Base-by-base conservation (phyloP, 64 coral and sea anemone species). In the Anthopleura sola region DNA sequence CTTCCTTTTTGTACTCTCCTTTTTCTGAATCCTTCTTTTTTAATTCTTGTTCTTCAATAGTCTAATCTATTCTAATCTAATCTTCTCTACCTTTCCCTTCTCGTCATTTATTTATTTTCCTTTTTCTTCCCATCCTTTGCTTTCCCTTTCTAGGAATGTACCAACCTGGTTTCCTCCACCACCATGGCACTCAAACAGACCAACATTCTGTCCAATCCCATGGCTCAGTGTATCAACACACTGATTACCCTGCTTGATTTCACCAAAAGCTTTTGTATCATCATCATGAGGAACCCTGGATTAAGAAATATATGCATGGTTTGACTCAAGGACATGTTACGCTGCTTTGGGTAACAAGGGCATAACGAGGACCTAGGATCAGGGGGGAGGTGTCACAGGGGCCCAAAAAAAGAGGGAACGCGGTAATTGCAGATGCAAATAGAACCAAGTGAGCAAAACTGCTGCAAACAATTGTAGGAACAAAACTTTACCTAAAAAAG, bases 111-210 rank as follows among this genome's bases (percentile, higher is more conserved):
- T 12, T 34, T 32, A 34, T 29, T 32, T 15, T 71, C 66, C 1
- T 4, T 62, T 62, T 26, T 26, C 7, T 24, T 62, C 0, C 0
- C 23, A n/a, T 26, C 24, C 1, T 26, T 62, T 24, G 5, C 58
- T 26, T n/a, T 62, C 28, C 28, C 3, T 14, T 48, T 28, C 38
- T 81, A 21, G 7, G 16, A 26, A 48, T 53, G 78, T 81, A 85
- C 36, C 68, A 11, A 99, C 97, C 97, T 99, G 97, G 38, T 99
- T 99, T 32, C 97, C 97, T 23, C 97, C 97, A 78, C 93, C 87
- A 40, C 93, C 95, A 85, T 99, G 97, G 77, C 97, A 99, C 77
- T 92, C 85, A 80, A 81, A 99, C 40, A 99, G 54, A 39, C 93
- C 97, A 26, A 99, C 81, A 56, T 29, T 99, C 28, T 86, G 92